Evolutionary conservation across 1,140 invertebrate species (phyloP), one percentile per base, ranked within the genome.

Genomic region (Argopecten irradians): DNA sequence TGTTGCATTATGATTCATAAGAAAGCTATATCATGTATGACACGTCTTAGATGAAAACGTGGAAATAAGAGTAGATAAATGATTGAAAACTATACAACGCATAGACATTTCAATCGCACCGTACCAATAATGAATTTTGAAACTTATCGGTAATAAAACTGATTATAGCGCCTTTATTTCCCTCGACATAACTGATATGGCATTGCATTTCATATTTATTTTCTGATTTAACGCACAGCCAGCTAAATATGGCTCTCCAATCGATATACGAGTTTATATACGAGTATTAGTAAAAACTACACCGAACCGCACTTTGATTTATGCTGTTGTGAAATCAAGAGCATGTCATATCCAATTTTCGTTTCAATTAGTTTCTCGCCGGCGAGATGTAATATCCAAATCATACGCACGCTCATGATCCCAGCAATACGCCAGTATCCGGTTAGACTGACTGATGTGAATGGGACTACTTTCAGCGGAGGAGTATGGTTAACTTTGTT

Each of bases 281-380:
- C n/a, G n/a, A n/a, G 55, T 71, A n/a, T 11, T 16, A 8, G 19
- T 46, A 46, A 71, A 71, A 71, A 28, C 19, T 71, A 71, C n/a
- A 71, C 5, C 55, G 5, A 71, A 71, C n/a, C 7, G 5, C 55
- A 28, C 55, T 71, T 71, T 71, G 55, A 71, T 71, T 71, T 71
- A 71, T 28, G n/a, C 55, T 71, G 55, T 71, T 71, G 55, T 71
- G 55, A 71, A 71, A 71, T 16, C 55, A 71, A 28, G n/a, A 71
- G 55, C 55, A 71, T 71, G 55, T 71, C 55, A 71, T 71, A 71
- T 71, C 55, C 55, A 71, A 71, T 71, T 71, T 71, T 71, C 55
- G 55, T 71, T 71, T 71, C 55, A 71, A 71, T 71, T 71, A 71
- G 55, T 71, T 71, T 71, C 19, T 71, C 16, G 5, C n/a, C 55